A percentile compares a stretch with the other conserved stretches of the same genome.
phyloP scores from a whole-genome alignment of 2,888 invertebrate genomes.

The Cryptosula pallasiana region DNA sequence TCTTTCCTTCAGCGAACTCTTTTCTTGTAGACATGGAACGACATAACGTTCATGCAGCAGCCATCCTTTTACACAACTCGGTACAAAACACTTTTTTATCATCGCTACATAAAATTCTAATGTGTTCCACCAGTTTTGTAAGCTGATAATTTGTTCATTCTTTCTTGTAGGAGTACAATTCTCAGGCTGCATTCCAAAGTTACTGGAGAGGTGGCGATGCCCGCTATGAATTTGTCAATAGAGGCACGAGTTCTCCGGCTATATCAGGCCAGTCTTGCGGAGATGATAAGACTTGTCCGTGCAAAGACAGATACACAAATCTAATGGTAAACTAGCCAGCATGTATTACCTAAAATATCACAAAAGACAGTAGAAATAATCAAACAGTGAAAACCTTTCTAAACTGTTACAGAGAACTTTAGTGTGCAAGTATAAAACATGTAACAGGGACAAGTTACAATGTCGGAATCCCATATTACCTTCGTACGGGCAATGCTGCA shows the following conservation, averaged over 20 bases:
- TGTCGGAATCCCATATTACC: not conserved
- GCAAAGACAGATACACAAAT: conserved; percentile 1
- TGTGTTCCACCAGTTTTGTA: no score
- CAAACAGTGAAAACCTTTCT: no score
- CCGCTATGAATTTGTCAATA: conserved; percentile 19
- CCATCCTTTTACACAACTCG: not conserved
- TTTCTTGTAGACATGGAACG: not conserved
- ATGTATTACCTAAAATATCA: no score
- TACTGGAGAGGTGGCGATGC: not conserved
- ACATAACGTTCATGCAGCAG: not conserved
- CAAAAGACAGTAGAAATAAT: no score
- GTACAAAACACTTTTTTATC: no score
- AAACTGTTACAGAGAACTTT: not conserved
- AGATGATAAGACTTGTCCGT: conserved; percentile 6
- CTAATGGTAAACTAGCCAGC: no score
- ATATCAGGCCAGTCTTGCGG: not conserved
- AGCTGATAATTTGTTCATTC: no score
- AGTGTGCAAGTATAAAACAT: conserved; percentile 1
- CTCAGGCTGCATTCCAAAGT: not conserved
- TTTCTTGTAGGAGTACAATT: conserved; percentile 6
- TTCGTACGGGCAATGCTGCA: not conserved
- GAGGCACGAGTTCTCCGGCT: not conserved
- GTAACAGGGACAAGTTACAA: not conserved
- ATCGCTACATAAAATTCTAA: no score
- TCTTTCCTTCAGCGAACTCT: conserved; percentile 12